Percentiles rank a stretch among this genome's conserved stretches.
These are phyloP conservation scores for Drosophila antonietae DNA, from an alignment of 2,888 invertebrate species.

Conservation along the genomic window DNA sequence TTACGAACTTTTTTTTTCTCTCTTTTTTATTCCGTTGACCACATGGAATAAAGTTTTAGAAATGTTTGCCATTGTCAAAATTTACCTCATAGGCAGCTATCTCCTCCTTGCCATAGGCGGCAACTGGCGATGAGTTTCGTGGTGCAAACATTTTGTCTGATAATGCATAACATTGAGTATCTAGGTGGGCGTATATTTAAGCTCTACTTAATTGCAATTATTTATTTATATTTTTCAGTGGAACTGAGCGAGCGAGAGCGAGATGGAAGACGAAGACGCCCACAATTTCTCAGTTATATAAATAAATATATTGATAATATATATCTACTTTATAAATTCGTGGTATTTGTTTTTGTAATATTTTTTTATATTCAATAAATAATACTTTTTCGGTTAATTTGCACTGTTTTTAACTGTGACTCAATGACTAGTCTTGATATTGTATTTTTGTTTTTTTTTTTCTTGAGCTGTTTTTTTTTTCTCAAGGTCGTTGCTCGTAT, in stretches of 20 bases:
- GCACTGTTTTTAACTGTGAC: slow-evolving; percentile 41
- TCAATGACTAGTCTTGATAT: slow-evolving; percentile 62
- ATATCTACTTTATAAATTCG: slow-evolving; percentile 59
- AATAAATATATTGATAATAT: not conserved
- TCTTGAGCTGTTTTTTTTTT: slow-evolving; percentile 10
- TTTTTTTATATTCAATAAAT: slow-evolving; percentile 48
- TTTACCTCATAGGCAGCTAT: slow-evolving; percentile 85
- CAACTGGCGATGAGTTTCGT: slow-evolving; percentile 84
- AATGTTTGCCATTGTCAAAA: slow-evolving; percentile 1
- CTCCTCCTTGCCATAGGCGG: slow-evolving; percentile 83
- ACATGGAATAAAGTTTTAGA: slow-evolving; percentile 8
- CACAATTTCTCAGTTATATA: slow-evolving; percentile 41
- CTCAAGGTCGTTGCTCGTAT: slow-evolving; percentile 50
- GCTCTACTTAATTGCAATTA: slow-evolving; percentile 35
- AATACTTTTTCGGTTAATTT: slow-evolving; percentile 58
- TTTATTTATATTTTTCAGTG: slow-evolving; percentile 11
- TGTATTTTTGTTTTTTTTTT: slow-evolving; percentile 30
- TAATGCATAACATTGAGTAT: slow-evolving; percentile 42
- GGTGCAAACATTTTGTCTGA: slow-evolving; percentile 83
- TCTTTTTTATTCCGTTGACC: slow-evolving; percentile 28
- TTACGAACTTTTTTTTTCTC: slow-evolving; percentile 66
- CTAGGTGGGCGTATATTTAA: slow-evolving; percentile 17
- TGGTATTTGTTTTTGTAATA: slow-evolving; percentile 38
- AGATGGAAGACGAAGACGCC: slow-evolving; percentile 40
- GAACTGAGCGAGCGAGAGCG: slow-evolving; percentile 11